Evolutionary conservation across 2,797 vertebrate species (phyloP).

Genomic region (Gallirallus australis): DNA sequence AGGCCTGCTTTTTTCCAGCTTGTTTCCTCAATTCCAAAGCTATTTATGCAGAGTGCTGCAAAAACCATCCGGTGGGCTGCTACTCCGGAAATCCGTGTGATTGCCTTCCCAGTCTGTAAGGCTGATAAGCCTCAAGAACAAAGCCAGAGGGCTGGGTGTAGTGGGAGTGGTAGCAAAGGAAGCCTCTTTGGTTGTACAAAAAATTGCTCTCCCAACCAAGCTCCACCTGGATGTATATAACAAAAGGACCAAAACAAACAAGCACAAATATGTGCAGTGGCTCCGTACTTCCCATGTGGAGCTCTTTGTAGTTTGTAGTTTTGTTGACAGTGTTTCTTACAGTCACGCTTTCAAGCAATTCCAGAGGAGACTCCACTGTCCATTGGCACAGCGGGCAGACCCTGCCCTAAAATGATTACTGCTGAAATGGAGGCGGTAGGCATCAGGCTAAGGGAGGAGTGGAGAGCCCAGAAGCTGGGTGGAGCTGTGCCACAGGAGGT

Average conservation of each 20-base stretch:
- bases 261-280: neutral
- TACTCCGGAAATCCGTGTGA: constrained; percentile 42
- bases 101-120: neutral
- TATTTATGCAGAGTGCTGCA: neutral
- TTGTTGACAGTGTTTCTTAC: neutral
- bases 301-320: constrained; percentile 21
- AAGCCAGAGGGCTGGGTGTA: constrained; percentile 16
- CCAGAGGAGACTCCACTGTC: neutral
- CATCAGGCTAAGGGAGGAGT: neutral
- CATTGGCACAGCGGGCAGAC: neutral
- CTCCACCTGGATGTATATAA: neutral
- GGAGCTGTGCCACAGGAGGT: too few species aligned
- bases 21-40: constrained; percentile 18
- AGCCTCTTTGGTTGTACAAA: constrained; percentile 13
- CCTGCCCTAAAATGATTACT: neutral
- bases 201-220: neutral
- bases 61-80: neutral
- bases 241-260: constrained; percentile 39
- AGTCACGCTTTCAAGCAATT: neutral
- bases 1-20: neutral
- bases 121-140: constrained; percentile 63
- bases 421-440: neutral
- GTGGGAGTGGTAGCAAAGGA: constrained; percentile 32
- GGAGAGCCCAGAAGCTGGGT: neutral
- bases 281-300: neutral